phyloP scores from a whole-genome alignment of 2,888 invertebrate genomes.

The Piscicola geometra region DNA sequence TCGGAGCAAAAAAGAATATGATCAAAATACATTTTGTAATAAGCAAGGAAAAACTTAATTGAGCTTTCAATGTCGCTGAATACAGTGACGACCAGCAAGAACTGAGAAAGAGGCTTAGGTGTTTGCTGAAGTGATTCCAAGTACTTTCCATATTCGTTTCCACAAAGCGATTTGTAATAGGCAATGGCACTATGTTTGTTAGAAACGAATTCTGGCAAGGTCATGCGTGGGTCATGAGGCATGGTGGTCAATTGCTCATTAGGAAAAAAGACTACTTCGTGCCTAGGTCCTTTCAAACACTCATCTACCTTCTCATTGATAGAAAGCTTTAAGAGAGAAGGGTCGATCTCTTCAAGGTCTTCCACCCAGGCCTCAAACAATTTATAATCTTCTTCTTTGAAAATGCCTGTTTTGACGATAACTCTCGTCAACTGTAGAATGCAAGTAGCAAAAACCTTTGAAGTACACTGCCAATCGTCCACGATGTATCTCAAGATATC shows the following conservation, averaged over 20 bases:
- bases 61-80: conserved; percentile 13
- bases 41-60: conserved; percentile 37
- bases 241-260: conserved; percentile 40
- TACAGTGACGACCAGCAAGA: conserved; percentile 38
- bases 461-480: conserved; percentile 43
- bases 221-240: conserved; percentile 35
- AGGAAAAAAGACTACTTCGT: conserved; percentile 39
- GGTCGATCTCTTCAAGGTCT: conserved; percentile 36
- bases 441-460: conserved; percentile 41
- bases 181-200: conserved; percentile 27
- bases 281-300: neutral
- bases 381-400: conserved; percentile 39
- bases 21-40: conserved; percentile 38
- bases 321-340: conserved; percentile 5
- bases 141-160: neutral
- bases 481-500: conserved; percentile 41
- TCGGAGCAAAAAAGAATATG: conserved; percentile 41
- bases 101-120: conserved; percentile 21
- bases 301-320: neutral
- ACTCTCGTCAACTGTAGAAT: conserved; percentile 39
- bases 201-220: conserved; percentile 26
- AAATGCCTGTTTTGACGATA: conserved; percentile 38
- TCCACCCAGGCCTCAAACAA: conserved; percentile 43
- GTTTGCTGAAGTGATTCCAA: conserved; percentile 16
- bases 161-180: conserved; percentile 31